Evolutionary conservation across 2,797 vertebrate species (phyloP).

Genomic region (Hafferia zeledoni): DNA sequence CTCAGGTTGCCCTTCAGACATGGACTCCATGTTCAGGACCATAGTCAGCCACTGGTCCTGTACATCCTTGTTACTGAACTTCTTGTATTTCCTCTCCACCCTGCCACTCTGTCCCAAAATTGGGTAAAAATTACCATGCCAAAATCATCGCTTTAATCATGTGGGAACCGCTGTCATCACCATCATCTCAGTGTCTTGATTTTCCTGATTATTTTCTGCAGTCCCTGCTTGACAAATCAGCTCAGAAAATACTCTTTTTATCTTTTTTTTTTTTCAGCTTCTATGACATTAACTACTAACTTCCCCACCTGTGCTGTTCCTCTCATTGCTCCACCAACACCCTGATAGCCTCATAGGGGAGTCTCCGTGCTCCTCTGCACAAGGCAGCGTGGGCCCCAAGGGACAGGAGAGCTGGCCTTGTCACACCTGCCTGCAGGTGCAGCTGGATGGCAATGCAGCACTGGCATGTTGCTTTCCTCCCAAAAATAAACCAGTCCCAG

Average conservation of each 20-base stretch:
- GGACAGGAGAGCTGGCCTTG: rapidly evolving
- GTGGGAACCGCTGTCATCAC: neutral
- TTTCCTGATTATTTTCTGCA: slow-evolving; percentile 46
- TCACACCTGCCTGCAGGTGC: neutral
- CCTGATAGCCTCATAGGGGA: rapidly evolving
- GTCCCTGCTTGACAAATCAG: neutral
- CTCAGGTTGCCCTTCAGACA: neutral
- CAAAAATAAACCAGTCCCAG: neutral
- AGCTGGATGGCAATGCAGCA: neutral
- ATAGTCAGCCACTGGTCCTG: neutral
- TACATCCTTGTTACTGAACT: neutral
- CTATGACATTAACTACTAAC: neutral
- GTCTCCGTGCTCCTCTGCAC: neutral
- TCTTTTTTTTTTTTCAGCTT: neutral
- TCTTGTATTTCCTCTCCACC: neutral
- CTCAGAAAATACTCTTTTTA: neutral
- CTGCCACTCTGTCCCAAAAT: neutral
- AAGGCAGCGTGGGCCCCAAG: rapidly evolving
- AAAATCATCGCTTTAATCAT: neutral
- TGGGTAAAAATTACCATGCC: neutral
- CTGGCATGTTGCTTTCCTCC: neutral
- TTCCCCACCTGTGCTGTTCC: neutral
- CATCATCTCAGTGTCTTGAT: slow-evolving; percentile 1
- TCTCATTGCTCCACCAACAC: neutral
- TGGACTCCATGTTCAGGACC: rapidly evolving